phyloP scores from a whole-genome alignment of 2,888 invertebrate genomes.

The Nomada fucata region DNA sequence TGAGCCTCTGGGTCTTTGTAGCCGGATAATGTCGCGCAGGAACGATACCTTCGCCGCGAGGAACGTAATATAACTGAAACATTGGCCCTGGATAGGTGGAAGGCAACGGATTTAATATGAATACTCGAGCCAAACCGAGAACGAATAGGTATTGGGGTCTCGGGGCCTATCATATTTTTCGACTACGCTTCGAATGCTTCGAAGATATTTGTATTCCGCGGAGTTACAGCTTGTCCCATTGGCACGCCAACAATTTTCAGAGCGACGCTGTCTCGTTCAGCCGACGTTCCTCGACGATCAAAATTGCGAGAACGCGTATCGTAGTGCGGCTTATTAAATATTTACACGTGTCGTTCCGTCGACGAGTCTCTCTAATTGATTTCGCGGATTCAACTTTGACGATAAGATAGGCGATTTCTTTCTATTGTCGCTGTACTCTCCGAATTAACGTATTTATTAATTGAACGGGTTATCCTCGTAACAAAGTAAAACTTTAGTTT shows the following conservation, averaged over 20 bases:
- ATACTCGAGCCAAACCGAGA: slow-evolving; percentile 42
- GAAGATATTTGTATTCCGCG: slow-evolving; percentile 33
- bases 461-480: no score
- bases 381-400: no score
- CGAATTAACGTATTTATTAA: no score
- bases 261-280: not conserved
- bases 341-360: not conserved
- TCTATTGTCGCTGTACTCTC: no score
- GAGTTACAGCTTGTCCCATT: not conserved
- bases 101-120: slow-evolving; percentile 56
- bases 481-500: no score
- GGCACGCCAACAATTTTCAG: slow-evolving; percentile 36
- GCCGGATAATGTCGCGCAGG: slow-evolving; percentile 62
- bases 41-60: slow-evolving; percentile 40
- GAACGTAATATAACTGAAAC: slow-evolving; percentile 67
- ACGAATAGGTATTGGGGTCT: slow-evolving; percentile 38
- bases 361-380: no score
- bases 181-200: slow-evolving; percentile 31
- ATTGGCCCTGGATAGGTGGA: slow-evolving; percentile 41
- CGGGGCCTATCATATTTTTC: slow-evolving; percentile 49
- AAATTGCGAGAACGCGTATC: not conserved
- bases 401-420: no score
- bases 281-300: not conserved
- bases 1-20: slow-evolving; percentile 38
- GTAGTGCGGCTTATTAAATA: slow-evolving; percentile 27